phyloP scores from a whole-genome alignment of 2,113 vertebrate genomes.

The Odontesthes bonariensis region DNA sequence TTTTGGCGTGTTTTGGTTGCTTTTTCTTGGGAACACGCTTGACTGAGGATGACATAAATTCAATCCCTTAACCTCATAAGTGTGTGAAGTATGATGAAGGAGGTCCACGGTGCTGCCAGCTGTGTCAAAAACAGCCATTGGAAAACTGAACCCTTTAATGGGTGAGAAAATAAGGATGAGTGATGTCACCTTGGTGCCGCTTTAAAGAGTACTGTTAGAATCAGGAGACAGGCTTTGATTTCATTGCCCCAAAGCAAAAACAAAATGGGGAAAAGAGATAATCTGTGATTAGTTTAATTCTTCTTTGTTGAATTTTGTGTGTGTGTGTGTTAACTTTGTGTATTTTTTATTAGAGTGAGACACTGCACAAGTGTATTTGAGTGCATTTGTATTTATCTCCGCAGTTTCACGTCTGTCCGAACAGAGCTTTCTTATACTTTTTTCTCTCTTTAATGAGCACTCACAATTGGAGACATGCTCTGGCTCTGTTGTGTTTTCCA shows the following conservation, averaged over 20 bases:
- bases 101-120: no score
- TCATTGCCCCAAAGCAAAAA: no score
- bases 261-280: neutral
- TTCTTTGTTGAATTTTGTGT: neutral
- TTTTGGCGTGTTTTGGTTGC: no score
- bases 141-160: no score
- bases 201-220: no score
- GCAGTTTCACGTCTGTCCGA: constrained; percentile 10
- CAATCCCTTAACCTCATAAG: no score
- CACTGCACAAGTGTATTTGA: neutral
- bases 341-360: neutral
- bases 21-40: constrained; percentile 2
- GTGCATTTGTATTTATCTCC: neutral
- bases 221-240: no score
- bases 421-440: constrained; percentile 7
- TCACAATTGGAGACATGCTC: constrained; percentile 8
- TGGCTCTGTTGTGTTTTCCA: constrained; percentile 8
- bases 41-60: no score
- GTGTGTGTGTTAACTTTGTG: neutral
- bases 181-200: no score
- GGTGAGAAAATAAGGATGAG: no score
- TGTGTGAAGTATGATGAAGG: no score
- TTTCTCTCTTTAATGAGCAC: constrained; percentile 14
- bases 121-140: no score
- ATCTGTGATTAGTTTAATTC: neutral